phyloP scores from a whole-genome alignment of 2,888 invertebrate genomes.

The Drosophila paucipuncta region DNA sequence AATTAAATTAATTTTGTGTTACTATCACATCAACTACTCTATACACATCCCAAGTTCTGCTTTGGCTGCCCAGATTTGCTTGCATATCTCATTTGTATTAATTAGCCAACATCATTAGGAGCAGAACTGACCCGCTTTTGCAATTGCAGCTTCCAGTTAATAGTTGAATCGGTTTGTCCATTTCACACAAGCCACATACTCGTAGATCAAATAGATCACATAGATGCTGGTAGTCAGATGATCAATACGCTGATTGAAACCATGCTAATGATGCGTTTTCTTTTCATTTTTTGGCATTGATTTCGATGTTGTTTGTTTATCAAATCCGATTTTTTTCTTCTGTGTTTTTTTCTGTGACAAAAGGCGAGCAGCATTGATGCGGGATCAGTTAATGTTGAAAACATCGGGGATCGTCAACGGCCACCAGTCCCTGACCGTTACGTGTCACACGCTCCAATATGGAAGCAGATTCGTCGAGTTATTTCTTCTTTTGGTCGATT shows the following conservation, averaged over 20 bases:
- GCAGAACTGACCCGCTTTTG: constrained; percentile 70
- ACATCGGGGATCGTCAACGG: constrained; percentile 45
- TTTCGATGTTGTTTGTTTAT: constrained; percentile 45
- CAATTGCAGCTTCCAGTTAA: constrained; percentile 32
- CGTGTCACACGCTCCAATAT: constrained; percentile 56
- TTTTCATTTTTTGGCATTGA: constrained; percentile 64
- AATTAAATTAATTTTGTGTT: neutral
- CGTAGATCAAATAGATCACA: no score
- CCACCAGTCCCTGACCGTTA: constrained; percentile 64
- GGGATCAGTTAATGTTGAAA: constrained; percentile 52
- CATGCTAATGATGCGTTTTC: constrained; percentile 72
- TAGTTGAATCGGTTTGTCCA: constrained; percentile 1
- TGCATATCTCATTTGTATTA: constrained; percentile 65
- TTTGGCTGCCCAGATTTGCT: neutral
- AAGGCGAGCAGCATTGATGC: constrained; percentile 64
- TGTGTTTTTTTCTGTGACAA: constrained; percentile 40
- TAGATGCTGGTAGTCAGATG: constrained; percentile 72
- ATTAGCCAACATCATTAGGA: constrained; percentile 65
- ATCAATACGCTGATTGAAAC: constrained; percentile 73
- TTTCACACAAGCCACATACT: constrained; percentile 29
- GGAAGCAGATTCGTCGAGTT: constrained; percentile 27
- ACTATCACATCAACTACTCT: neutral
- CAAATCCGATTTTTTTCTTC: constrained; percentile 35
- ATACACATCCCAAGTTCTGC: neutral
- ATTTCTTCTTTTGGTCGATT: constrained; percentile 41